Conservation (phyloP, 2,113 vertebrate species). For the Tupaia tana region DNA sequence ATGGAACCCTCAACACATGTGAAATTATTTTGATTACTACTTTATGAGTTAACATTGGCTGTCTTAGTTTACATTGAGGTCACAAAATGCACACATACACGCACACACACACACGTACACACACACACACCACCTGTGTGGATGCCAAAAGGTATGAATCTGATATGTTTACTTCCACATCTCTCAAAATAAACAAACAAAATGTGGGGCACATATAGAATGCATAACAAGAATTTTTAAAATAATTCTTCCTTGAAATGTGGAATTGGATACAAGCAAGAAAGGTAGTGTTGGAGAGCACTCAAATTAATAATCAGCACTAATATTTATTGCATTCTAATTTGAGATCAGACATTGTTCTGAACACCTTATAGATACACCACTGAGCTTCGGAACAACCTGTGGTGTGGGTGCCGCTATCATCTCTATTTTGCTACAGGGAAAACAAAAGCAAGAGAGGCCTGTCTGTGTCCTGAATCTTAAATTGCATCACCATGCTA, state of each 20-base stretch:
- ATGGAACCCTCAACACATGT: background rate
- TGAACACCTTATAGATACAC: background rate
- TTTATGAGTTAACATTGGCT: background rate
- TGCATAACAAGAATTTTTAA: background rate
- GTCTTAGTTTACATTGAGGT: background rate
- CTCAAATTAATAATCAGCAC: background rate
- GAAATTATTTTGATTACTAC: background rate
- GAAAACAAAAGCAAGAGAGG: background rate
- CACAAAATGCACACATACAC: background rate
- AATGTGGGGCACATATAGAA: background rate
- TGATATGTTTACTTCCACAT: background rate
- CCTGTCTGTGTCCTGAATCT: background rate
- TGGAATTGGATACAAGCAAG: background rate
- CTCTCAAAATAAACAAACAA: background rate
- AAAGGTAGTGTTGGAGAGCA: background rate
- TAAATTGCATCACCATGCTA: background rate
- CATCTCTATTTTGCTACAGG: background rate
- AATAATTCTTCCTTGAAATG: background rate
- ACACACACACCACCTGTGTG: background rate
- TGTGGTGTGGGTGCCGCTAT: background rate
- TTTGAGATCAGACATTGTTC: background rate
- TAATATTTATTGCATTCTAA: background rate
- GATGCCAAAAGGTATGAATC: accelerated
- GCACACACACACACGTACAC: background rate
- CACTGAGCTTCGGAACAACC: background rate